Percentiles rank a stretch among this genome's conserved stretches.
Conservation (phyloP, 1,140 invertebrate species). For the Achroia grisella region DNA sequence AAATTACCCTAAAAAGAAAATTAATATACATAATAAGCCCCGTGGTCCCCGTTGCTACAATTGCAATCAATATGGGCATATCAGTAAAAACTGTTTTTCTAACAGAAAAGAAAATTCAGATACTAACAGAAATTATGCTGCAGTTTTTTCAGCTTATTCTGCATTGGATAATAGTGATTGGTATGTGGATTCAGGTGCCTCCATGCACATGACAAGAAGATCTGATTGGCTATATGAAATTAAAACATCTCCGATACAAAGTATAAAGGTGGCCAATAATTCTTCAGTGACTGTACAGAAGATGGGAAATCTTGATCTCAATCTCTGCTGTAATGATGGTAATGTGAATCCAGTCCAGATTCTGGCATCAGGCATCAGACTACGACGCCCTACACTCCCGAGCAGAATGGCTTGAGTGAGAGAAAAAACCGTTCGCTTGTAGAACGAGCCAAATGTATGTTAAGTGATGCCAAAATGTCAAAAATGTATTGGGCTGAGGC, state of each 20-base stretch:
- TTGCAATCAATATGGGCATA: constrained; percentile 19
- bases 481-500: constrained; percentile 40
- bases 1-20: background rate
- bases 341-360: too few relatives aligned
- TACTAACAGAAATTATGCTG: constrained; percentile 19
- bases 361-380: constrained; percentile 26
- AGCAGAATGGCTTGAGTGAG: constrained; percentile 51
- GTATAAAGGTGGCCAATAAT: constrained; percentile 23
- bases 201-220: constrained; percentile 25
- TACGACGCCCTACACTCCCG: constrained; percentile 42
- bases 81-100: constrained; percentile 16
- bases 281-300: too few relatives aligned
- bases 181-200: constrained; percentile 34
- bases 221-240: constrained; percentile 29
- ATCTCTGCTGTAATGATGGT: too few relatives aligned
- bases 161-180: constrained; percentile 10
- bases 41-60: constrained; percentile 8
- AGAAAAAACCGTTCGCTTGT: constrained; percentile 24
- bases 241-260: constrained; percentile 17
- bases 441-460: constrained; percentile 34
- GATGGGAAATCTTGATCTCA: too few relatives aligned
- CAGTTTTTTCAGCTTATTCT: constrained; percentile 24
- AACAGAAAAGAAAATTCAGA: constrained; percentile 11
- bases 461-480: background rate
- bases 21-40: background rate